Base-by-base conservation (phyloP, 1,140 invertebrate species). In the Drosophila prosaltans region DNA sequence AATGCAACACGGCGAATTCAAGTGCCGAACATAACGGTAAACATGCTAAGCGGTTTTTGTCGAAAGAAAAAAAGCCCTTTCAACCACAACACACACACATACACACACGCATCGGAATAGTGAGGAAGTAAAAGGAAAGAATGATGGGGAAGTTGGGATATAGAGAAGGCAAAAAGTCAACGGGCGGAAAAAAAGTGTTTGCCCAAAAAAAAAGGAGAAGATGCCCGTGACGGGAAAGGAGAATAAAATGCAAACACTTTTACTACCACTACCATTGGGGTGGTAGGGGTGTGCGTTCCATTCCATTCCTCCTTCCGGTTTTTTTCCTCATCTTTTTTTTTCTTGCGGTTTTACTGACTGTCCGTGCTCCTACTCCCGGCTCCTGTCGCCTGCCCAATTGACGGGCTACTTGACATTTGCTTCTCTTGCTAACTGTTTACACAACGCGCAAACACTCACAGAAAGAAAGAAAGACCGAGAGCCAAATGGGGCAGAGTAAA, bases 1-100 rank as follows among this genome's bases (percentile, higher is more conserved):
- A 86, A 88, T 88, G 83, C 83, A 88, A 88, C 76, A 86, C 80
- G 84, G 83, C 83, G 84, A 88, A 88, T 88, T 89, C 83, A 80
- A 88, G 83, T 89, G 80, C 70, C 73, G 84, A 83, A 88, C 84
- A 88, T 78, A 78, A 82, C 84, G 84, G 83, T 78, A 89, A 88
- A 88, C 83, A 88, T 88, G 83, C 83, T 88, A 88, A 88, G 83
- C 83, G 84, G 80, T 88, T 88, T 86, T 82, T 55, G 51, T 39
- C 5, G 55, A 41, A 61, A 51, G 21, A 26, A 63, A 64, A 78
- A 60, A 77, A 48, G 72, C 28, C 32, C 9, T 69, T 41, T 55
- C 40, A 36, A 11, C 24, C 45, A 16, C 43, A 30, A 30, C 28
- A 30, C 4, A 45, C 43, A 43, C n/a, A 43, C 41, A 48, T 21